Percentiles rank a stretch among this genome's conserved stretches.
Evolutionary conservation across 2,113 vertebrate genomes (phyloP).

Genomic region (Ia io): DNA sequence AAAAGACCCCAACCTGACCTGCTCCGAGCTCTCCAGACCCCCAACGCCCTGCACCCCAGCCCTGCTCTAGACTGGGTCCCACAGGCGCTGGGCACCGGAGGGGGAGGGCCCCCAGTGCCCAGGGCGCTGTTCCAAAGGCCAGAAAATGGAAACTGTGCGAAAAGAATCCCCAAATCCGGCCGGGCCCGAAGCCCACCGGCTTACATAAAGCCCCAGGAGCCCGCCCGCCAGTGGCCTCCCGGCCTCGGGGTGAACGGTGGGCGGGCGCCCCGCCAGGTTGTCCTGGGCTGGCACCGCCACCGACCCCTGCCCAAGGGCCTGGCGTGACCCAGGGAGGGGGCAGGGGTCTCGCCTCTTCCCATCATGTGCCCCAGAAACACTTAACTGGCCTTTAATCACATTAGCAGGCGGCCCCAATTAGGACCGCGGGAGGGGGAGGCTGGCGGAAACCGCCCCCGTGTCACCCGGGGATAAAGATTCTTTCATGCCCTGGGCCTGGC

Average conservation of each 20-base stretch:
- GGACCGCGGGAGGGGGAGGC: conserved; percentile 65
- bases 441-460: conserved; percentile 73
- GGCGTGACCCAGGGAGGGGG: conserved; percentile 63
- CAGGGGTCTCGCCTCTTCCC: conserved; percentile 71
- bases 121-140: conserved; percentile 64
- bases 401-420: conserved; percentile 83
- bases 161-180: conserved; percentile 78
- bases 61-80: background rate
- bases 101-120: conserved; percentile 15
- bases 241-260: conserved; percentile 70
- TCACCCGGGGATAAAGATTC: conserved; percentile 83
- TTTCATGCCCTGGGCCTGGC: conserved; percentile 76
- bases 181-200: conserved; percentile 80
- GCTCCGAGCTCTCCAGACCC: background rate
- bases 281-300: conserved; percentile 46
- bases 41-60: background rate
- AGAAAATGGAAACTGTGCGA: conserved; percentile 72
- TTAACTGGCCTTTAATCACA: conserved; percentile 83
- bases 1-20: background rate
- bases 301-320: conserved; percentile 57
- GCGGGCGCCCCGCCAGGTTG: conserved; percentile 73
- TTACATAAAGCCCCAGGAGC: conserved; percentile 82
- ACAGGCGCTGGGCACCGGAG: conserved; percentile 14
- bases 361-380: conserved; percentile 78
- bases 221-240: conserved; percentile 71